phyloP scores from a whole-genome alignment of 2,888 invertebrate species.

The Microplitis manilae region DNA sequence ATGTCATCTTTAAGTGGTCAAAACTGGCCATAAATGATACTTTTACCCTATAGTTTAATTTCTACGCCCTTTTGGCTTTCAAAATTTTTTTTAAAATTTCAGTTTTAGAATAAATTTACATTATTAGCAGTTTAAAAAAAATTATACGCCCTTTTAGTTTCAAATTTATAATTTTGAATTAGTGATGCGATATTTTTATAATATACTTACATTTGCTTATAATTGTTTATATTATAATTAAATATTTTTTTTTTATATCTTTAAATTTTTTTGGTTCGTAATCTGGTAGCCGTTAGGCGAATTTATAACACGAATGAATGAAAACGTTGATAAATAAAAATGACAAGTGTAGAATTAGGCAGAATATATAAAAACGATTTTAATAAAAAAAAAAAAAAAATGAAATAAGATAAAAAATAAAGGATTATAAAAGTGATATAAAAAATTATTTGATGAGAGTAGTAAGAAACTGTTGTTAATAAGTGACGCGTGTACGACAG shows the following conservation, averaged over 20 bases:
- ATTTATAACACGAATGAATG: constrained; percentile 25
- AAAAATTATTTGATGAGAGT: constrained; percentile 44
- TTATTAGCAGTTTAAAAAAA: too few relatives aligned
- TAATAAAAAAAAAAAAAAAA: constrained; percentile 27
- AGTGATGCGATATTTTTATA: too few relatives aligned
- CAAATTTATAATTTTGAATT: too few relatives aligned
- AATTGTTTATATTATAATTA: too few relatives aligned
- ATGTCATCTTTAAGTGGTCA: too few relatives aligned
- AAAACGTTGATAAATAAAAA: constrained; percentile 27
- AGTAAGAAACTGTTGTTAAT: constrained; percentile 64
- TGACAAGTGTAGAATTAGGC: constrained; percentile 41
- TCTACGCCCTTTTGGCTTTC: too few relatives aligned
- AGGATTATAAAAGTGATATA: constrained; percentile 29
- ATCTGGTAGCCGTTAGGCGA: constrained; percentile 26
- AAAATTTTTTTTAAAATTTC: too few relatives aligned
- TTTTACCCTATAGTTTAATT: too few relatives aligned
- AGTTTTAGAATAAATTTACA: too few relatives aligned
- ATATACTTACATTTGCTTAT: too few relatives aligned
- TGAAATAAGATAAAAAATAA: constrained; percentile 32
- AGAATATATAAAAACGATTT: constrained; percentile 41
- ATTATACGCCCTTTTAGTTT: too few relatives aligned
- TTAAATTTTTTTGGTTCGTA: neutral
- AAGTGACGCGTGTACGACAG: constrained; percentile 69
- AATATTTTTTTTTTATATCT: neutral
- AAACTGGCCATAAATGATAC: too few relatives aligned